These are phyloP conservation scores for Noctua janthe DNA, from an alignment of 2,888 invertebrate genomes.

Conservation along the genomic window DNA sequence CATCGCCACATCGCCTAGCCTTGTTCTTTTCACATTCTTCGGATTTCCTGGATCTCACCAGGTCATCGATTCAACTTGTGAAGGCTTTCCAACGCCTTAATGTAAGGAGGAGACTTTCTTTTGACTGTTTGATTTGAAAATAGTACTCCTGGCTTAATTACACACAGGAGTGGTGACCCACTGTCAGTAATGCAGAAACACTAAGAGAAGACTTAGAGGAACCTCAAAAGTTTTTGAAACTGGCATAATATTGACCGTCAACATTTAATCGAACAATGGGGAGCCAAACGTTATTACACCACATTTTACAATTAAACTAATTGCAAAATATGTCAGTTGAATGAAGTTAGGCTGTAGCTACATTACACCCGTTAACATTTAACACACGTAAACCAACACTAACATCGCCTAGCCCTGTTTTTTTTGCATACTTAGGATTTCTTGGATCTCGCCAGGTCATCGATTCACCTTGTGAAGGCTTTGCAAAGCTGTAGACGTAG, in stretches of 20 bases:
- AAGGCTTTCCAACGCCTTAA: neutral
- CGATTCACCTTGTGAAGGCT: neutral
- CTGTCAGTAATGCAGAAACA: neutral
- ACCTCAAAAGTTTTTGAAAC: neutral
- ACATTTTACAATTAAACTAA: neutral
- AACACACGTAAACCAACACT: constrained; percentile 33
- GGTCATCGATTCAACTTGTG: neutral
- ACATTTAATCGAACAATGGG: neutral
- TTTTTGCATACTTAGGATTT: neutral
- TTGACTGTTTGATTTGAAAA: neutral
- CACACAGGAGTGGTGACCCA: neutral
- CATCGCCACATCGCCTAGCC: neutral
- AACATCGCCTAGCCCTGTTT: constrained; percentile 5
- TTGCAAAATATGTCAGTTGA: neutral
- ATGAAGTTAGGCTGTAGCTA: neutral
- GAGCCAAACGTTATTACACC: neutral
- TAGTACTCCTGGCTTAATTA: neutral
- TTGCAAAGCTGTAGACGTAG: neutral
- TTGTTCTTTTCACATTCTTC: neutral
- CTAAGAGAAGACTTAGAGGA: neutral
- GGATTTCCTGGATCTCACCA: neutral
- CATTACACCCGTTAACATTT: constrained; percentile 13
- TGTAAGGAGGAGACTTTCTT: neutral
- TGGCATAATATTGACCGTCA: neutral
- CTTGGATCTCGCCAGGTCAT: neutral